phyloP scores from a whole-genome alignment of 2,888 invertebrate genomes.

The Pyrrhosoma nymphula region DNA sequence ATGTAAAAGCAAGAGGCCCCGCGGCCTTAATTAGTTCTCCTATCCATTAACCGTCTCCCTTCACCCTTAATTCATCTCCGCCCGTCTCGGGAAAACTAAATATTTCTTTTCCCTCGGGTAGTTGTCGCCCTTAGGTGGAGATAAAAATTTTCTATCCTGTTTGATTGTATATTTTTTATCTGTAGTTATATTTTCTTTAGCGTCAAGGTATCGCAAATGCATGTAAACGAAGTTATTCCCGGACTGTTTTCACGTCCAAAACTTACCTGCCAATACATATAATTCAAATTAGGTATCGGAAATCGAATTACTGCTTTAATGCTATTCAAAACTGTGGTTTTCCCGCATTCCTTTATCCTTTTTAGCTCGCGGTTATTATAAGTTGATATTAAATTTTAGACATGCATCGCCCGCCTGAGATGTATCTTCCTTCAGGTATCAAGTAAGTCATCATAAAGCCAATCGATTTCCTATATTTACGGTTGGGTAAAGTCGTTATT shows the following conservation, averaged over 20 bases:
- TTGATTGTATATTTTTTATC: background rate
- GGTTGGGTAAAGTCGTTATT: too few species aligned
- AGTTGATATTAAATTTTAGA: too few species aligned
- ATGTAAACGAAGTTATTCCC: background rate
- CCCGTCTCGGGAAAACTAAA: constrained; percentile 5
- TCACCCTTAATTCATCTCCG: constrained; percentile 8
- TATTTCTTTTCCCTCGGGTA: background rate
- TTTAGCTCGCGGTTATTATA: too few species aligned
- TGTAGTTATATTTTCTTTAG: background rate
- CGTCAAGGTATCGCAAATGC: background rate
- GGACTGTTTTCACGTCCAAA: background rate
- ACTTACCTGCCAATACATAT: background rate
- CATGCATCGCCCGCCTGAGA: too few species aligned
- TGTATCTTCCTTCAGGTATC: too few species aligned
- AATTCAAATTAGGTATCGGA: too few species aligned
- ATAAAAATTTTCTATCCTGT: background rate
- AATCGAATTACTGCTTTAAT: too few species aligned
- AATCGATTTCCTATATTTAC: too few species aligned
- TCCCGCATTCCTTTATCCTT: too few species aligned
- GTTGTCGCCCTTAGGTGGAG: background rate
- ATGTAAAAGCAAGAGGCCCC: background rate
- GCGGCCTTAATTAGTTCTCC: background rate
- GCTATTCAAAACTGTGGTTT: too few species aligned
- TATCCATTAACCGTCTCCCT: background rate
- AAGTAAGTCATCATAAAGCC: too few species aligned